Percentiles rank a stretch among this genome's conserved stretches.
These are phyloP conservation scores for Mnemiopsis leidyi DNA, from an alignment of 37 sponge, comb jelly and placozoan genomes.

Conservation along the genomic window DNA sequence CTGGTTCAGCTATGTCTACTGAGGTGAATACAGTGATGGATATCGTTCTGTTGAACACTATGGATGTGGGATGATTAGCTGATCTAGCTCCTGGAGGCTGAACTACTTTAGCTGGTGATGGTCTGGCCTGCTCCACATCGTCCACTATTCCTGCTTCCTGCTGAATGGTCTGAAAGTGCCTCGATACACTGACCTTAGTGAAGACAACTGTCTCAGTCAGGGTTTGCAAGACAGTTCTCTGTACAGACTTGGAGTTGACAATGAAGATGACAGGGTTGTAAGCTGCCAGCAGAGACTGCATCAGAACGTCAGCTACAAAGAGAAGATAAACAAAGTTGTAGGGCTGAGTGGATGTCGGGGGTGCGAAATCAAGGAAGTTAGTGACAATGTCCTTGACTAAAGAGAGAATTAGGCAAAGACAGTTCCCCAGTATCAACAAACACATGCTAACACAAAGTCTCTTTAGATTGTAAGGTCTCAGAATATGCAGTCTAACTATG, in stretches of 20 bases:
- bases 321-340: background rate
- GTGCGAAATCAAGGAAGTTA: background rate
- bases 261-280: conserved; percentile 29
- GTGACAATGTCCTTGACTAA: conserved; percentile 21
- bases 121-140: background rate
- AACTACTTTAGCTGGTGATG: background rate
- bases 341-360: background rate
- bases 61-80: background rate
- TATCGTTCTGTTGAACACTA: background rate
- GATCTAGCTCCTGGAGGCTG: background rate
- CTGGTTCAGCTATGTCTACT: background rate
- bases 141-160: background rate
- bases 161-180: background rate
- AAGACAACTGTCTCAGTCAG: conserved; percentile 13
- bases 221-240: background rate
- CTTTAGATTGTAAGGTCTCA: background rate
- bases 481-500: background rate
- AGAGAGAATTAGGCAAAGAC: background rate
- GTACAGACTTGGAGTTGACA: background rate
- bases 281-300: background rate
- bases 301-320: background rate
- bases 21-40: background rate
- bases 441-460: background rate
- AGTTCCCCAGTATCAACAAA: background rate
- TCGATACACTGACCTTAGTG: conserved; percentile 9